phyloP scores from a whole-genome alignment of 2,797 vertebrate genomes.

The Sebastes elongatus region DNA sequence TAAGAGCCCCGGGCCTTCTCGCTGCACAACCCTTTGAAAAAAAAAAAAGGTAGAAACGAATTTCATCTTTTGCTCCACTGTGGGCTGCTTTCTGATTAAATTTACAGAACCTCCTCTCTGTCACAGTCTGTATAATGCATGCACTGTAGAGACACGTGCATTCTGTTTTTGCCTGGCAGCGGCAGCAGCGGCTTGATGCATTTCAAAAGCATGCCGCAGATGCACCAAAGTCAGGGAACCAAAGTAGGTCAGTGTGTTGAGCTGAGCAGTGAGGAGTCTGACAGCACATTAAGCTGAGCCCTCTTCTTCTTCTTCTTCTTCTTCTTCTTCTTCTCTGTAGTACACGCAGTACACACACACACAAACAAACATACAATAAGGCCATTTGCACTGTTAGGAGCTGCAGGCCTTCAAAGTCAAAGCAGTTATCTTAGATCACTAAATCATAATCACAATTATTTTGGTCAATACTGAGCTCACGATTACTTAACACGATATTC shows the following conservation, averaged over 20 bases:
- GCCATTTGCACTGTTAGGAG: neutral
- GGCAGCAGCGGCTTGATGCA: slow-evolving; percentile 16
- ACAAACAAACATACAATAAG: neutral
- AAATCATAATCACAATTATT: neutral
- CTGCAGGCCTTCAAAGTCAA: slow-evolving; percentile 10
- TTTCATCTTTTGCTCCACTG: neutral
- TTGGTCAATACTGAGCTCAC: neutral
- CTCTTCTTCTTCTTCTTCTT: slow-evolving; percentile 26
- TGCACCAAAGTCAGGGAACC: slow-evolving; percentile 57
- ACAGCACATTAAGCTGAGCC: slow-evolving; percentile 53
- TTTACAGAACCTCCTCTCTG: neutral
- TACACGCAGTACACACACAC: neutral
- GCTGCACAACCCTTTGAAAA: neutral
- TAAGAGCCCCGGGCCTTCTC: neutral
- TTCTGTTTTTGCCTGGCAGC: slow-evolving; percentile 14
- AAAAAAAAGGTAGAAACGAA: neutral
- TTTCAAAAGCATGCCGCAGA: slow-evolving; percentile 52
- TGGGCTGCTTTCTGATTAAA: neutral
- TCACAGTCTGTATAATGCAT: neutral
- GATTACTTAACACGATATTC: neutral
- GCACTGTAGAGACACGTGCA: neutral
- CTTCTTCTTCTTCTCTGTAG: slow-evolving; percentile 21
- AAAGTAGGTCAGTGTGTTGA: slow-evolving; percentile 80
- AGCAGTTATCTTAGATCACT: neutral
- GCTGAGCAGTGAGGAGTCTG: slow-evolving; percentile 62